These are phyloP conservation scores for Nemotelus nigrinus DNA, from an alignment of 2,888 invertebrate genomes.

Conservation along the genomic window DNA sequence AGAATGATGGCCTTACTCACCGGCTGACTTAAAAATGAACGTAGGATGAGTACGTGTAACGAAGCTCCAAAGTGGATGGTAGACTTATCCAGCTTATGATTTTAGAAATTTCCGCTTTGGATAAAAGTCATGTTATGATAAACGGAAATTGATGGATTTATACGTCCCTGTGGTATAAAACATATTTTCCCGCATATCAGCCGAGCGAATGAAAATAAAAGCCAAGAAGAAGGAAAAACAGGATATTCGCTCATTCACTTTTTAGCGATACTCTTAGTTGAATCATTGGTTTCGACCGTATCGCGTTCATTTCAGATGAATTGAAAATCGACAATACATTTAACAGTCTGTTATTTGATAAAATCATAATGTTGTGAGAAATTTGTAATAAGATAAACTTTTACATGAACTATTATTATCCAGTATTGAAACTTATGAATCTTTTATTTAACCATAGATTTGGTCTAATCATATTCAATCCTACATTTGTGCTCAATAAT, in stretches of 20 bases:
- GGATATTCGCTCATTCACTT: too few relatives aligned
- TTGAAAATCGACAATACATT: too few relatives aligned
- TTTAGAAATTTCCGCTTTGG: constrained; percentile 51
- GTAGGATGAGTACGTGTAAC: background rate
- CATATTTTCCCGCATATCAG: constrained; percentile 24
- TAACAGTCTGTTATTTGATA: too few relatives aligned
- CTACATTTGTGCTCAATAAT: too few relatives aligned
- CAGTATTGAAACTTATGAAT: background rate
- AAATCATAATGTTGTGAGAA: too few relatives aligned
- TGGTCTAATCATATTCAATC: background rate
- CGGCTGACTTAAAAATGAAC: background rate
- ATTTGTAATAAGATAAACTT: too few relatives aligned
- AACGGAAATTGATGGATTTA: constrained; percentile 52
- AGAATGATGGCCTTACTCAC: too few relatives aligned
- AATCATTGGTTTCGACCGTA: too few relatives aligned
- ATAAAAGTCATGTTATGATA: constrained; percentile 51
- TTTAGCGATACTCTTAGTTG: too few relatives aligned
- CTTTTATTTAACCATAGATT: background rate
- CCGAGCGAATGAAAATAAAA: background rate
- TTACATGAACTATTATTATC: too few relatives aligned
- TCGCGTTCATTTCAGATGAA: too few relatives aligned
- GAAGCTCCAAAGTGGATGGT: constrained; percentile 1
- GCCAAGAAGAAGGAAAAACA: background rate
- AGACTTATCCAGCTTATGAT: constrained; percentile 49
- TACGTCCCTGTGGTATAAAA: constrained; percentile 35